These are phyloP conservation scores for Magallana ariakensis DNA, from an alignment of 1,140 invertebrate species.

Conservation along the genomic window DNA sequence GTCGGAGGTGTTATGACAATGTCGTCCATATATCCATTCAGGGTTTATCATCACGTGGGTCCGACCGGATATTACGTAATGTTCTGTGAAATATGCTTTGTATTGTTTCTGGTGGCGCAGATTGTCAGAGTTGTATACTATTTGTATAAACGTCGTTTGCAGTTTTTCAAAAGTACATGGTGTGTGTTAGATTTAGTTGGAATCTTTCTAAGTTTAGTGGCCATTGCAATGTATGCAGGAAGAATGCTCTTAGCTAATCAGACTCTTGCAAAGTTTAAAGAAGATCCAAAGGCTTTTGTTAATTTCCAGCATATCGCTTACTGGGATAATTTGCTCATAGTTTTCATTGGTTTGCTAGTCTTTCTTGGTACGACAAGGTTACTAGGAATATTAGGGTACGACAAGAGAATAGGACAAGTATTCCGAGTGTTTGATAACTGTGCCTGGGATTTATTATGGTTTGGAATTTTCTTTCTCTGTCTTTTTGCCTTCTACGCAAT, in stretches of 20 bases:
- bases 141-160: conserved; percentile 64
- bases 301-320: conserved; percentile 67
- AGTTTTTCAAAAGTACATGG: conserved; percentile 78
- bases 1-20: conserved; percentile 76
- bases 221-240: conserved; percentile 75
- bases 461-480: conserved; percentile 61
- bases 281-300: conserved; percentile 64
- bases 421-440: conserved; percentile 61
- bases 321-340: conserved; percentile 61
- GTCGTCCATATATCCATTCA: conserved; percentile 70
- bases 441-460: conserved; percentile 63
- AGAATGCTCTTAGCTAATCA: conserved; percentile 59
- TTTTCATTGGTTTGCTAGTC: conserved; percentile 55
- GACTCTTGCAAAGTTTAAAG: conserved; percentile 57
- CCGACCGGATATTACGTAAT: conserved; percentile 66
- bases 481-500: conserved; percentile 60
- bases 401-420: conserved; percentile 65
- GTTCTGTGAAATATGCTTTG: conserved; percentile 68
- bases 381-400: conserved; percentile 71
- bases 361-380: conserved; percentile 67
- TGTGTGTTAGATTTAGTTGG: conserved; percentile 77
- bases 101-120: conserved; percentile 64
- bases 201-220: conserved; percentile 71
- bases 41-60: conserved; percentile 72
- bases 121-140: conserved; percentile 57